phyloP scores from a whole-genome alignment of 2,113 vertebrate species.

The Macaca nemestrina region DNA sequence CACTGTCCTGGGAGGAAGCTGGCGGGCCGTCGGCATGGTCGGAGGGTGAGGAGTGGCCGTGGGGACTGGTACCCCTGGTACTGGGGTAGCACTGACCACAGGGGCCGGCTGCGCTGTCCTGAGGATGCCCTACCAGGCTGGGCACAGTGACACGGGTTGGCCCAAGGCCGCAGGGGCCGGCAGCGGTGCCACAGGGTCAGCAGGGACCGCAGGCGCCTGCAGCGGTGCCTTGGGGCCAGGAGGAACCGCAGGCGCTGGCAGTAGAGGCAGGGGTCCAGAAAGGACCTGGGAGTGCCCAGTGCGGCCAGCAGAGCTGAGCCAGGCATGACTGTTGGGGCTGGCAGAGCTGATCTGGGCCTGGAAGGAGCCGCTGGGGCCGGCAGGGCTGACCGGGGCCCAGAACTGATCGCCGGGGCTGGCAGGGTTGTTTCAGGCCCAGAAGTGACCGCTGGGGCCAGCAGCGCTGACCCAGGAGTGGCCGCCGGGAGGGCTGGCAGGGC shows the following conservation, averaged over 20 bases:
- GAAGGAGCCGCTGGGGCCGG: slow-evolving; percentile 60
- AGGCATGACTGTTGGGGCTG: slow-evolving; percentile 51
- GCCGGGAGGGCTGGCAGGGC: slow-evolving; percentile 73
- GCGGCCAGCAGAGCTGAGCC: slow-evolving; percentile 31
- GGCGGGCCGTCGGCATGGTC: slow-evolving; percentile 33
- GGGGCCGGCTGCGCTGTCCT: slow-evolving; percentile 43
- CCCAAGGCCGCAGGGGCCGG: slow-evolving; percentile 79
- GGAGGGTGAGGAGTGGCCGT: slow-evolving; percentile 22
- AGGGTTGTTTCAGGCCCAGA: slow-evolving; percentile 63
- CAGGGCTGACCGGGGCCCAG: slow-evolving; percentile 63
- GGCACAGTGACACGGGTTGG: not conserved
- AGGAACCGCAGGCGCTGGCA: slow-evolving; percentile 14
- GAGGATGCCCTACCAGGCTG: slow-evolving; percentile 36
- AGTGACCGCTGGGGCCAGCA: slow-evolving; percentile 66
- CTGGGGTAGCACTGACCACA: not conserved
- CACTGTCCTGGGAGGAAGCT: not conserved
- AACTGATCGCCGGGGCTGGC: slow-evolving; percentile 63
- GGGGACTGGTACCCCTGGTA: slow-evolving; percentile 59
- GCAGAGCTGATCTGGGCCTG: slow-evolving; percentile 60
- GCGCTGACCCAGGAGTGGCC: slow-evolving; percentile 62
- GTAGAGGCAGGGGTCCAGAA: not conserved
- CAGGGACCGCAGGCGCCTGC: slow-evolving; percentile 25
- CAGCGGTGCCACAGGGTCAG: slow-evolving; percentile 33
- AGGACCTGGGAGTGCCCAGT: slow-evolving; percentile 46
- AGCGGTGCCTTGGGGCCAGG: not conserved